Evolutionary conservation across 2,113 vertebrate genomes (phyloP), one percentile per base, ranked within the genome.

Genomic region (Pomatorhinus ruficollis): DNA sequence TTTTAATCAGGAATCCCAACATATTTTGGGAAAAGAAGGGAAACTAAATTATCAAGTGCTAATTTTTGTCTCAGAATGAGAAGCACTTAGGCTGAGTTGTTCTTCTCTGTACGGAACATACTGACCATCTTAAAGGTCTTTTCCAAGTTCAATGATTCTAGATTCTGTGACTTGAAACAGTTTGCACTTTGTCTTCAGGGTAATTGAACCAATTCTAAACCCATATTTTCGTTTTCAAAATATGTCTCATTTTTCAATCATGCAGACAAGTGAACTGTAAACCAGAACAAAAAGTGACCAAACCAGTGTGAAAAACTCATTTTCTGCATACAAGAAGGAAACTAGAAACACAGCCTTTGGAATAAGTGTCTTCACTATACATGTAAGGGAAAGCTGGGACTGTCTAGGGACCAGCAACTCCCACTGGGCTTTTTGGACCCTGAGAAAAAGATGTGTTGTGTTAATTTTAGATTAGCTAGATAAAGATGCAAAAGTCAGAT

Each of bases 391-490:
- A 66, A 77, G 24, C 31, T 77, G 59, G 28, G n/a, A 12, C 28
- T 20, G 23, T 61, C 78, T 52, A 18, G 54, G 33, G 57, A 87
- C 10, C 79, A 79, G 80, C 37, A 72, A 10, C 45, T 78, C 54
- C 7, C 19, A n/a, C 18, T 80, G 54, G 45, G 39, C n/a, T 77
- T 80, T 91, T 74, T 59, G 53, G 56, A 72, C 63, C 28, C 56
- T 83, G 71, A 89, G 59, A 77, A 82, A 85, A 65, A 92, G 93
- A 92, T 92, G 47, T 31, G 12, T 84, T 81, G 57, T 93, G 82
- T 88, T 94, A 79, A 91, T 95, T 93, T 94, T 87, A 96, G 92
- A 30, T 79, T 80, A 84, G 37, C 74, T 79, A 94, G 47, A 91
- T 81, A 77, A 84, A 94, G 87, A 82, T 61, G 64, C 74, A 53